Percentiles rank a stretch among this genome's conserved stretches.
These are phyloP conservation scores for Conomelus anceps DNA, from an alignment of 2,888 invertebrate species.

Conservation along the genomic window DNA sequence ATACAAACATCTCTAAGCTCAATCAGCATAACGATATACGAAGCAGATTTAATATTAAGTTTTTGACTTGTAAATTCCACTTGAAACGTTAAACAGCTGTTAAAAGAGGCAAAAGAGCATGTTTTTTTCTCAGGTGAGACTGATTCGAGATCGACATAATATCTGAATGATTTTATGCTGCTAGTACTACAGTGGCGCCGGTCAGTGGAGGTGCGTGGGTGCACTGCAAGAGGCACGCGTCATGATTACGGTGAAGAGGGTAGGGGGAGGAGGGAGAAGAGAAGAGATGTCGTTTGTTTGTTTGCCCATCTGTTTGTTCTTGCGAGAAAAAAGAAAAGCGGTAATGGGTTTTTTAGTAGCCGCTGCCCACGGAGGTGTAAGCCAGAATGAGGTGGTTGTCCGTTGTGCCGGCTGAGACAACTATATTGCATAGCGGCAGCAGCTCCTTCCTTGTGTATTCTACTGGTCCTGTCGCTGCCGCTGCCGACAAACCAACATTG, in stretches of 20 bases:
- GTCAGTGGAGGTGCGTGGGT: background rate
- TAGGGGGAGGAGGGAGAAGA: conserved; percentile 4
- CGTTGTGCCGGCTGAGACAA: background rate
- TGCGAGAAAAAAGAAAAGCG: background rate
- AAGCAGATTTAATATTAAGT: background rate
- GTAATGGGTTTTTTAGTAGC: background rate
- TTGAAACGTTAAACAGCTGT: background rate
- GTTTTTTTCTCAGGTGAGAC: background rate
- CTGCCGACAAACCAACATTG: background rate
- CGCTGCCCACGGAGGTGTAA: background rate
- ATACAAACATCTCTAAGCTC: background rate
- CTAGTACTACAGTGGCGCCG: background rate
- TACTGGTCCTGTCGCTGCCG: background rate
- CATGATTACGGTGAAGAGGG: background rate
- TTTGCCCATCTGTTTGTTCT: conserved; percentile 13
- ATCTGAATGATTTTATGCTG: background rate
- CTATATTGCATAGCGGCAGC: background rate
- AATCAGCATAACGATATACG: background rate
- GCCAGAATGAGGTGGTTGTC: background rate
- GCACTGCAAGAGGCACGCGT: background rate
- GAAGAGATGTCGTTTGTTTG: conserved; percentile 16
- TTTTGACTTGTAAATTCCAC: background rate
- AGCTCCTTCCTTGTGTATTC: background rate
- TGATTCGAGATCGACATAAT: background rate
- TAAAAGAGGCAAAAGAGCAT: background rate